Base-by-base conservation (phyloP, 1,140 invertebrate genomes). In the Reticulitermes speratus region DNA sequence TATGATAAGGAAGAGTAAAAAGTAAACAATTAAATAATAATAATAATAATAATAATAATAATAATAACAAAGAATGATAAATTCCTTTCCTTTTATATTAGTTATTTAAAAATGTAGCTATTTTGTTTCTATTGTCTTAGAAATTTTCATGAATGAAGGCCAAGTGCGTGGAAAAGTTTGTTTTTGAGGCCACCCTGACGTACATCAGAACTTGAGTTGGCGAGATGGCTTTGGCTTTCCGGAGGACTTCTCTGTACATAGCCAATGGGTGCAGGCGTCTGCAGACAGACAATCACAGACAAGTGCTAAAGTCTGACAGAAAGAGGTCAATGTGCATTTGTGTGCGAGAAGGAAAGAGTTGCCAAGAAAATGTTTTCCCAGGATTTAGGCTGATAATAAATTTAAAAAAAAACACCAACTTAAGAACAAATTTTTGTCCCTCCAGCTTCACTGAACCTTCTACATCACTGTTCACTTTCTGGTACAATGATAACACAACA, bases 111-210 rank as follows among this genome's bases (percentile, higher is more conserved):
- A 75, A 75, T 11, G n/a, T 30, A 75, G 7, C 0, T 75, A 23
- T 75, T 65, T 30, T 30, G 65, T 75, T 75, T 30, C 25, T n/a
- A 75, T 75, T 14, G n/a, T 75, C n/a, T 75, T 75, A 75, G 65
- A 30, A 75, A 75, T 11, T 75, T 75, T 83, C 83, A 87, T 45
- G 84, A 87, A 32, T 87, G 87, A 87, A 94, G 91, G 86, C 93
- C 93, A 88, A 94, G 90, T 86, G 92, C 93, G 89, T 92, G 92
- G 90, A 94, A 94, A 87, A 94, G 90, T 92, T 94, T 94, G 88
- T 92, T 94, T 93, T 94, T 94, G 88, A 94, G 90, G 88, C 92
- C 92, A 87, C 89, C 89, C 88, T 90, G 91, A 90, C 90, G 90
- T 85, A 89, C 90, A 88, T 91, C 91, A 87, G 89, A 90, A 89